Conservation (phyloP, 2,113 vertebrate species). For the Galbula dea region DNA sequence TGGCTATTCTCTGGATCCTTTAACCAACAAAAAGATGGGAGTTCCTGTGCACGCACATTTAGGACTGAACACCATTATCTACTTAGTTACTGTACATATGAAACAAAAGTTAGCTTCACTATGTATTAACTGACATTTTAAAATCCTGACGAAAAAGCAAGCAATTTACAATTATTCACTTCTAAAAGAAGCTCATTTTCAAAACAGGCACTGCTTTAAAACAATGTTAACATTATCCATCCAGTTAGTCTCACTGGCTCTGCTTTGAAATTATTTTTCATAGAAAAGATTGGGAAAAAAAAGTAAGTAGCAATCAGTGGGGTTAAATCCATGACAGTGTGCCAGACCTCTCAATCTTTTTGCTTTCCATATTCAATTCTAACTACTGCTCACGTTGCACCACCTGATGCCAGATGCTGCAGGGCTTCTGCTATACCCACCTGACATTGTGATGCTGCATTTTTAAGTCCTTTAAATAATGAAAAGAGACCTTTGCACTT, state of each 20-base stretch:
- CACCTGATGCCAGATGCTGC: slow-evolving; percentile 66
- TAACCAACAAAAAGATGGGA: neutral
- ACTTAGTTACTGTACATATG: neutral
- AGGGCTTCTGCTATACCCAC: slow-evolving; percentile 39
- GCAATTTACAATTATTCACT: neutral
- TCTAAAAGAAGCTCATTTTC: neutral
- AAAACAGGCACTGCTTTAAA: neutral
- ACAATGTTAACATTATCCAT: neutral
- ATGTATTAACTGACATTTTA: neutral
- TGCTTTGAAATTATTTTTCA: neutral
- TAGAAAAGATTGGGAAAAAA: neutral
- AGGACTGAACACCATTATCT: neutral
- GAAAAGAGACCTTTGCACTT: slow-evolving; percentile 39
- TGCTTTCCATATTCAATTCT: neutral
- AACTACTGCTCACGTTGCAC: neutral
- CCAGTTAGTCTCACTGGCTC: neutral
- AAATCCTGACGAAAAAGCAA: neutral
- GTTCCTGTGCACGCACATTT: neutral
- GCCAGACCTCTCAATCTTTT: neutral
- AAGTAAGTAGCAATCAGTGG: neutral
- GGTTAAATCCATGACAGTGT: neutral
- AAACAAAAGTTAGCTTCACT: neutral
- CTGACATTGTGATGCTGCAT: slow-evolving; percentile 39
- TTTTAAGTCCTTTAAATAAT: slow-evolving; percentile 44
- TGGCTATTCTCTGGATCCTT: neutral